Conservation (phyloP, 1,140 invertebrate genomes). For the Tetragnatha versicolor region DNA sequence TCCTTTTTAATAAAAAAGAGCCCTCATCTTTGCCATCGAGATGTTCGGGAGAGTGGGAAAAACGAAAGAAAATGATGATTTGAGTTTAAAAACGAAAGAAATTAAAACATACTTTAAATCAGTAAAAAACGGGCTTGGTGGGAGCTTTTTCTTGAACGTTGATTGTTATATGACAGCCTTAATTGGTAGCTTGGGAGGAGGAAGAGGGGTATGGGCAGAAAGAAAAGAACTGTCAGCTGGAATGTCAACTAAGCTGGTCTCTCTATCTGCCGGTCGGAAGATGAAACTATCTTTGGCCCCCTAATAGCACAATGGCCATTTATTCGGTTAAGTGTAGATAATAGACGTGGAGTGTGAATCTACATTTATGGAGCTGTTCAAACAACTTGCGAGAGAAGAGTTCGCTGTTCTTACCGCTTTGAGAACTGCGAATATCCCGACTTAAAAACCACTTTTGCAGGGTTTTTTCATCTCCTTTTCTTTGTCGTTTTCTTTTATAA, state of each 20-base stretch:
- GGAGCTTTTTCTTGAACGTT: constrained; percentile 43
- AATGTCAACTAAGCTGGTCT: constrained; percentile 50
- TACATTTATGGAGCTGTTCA: constrained; percentile 47
- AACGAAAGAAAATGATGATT: constrained; percentile 33
- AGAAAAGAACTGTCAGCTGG: constrained; percentile 43
- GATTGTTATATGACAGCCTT: constrained; percentile 54
- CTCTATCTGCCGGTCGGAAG: constrained; percentile 21
- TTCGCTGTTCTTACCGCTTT: no score
- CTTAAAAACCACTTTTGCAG: constrained; percentile 16
- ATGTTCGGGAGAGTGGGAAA: constrained; percentile 18
- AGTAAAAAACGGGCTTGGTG: constrained; percentile 2
- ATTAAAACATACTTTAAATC: constrained; percentile 56
- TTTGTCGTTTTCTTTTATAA: no score
- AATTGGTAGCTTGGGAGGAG: constrained; percentile 50
- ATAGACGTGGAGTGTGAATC: constrained; percentile 48
- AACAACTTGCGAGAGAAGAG: constrained; percentile 22
- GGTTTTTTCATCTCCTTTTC: no score
- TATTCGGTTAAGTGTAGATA: constrained; percentile 52
- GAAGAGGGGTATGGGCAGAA: background rate
- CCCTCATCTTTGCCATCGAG: constrained; percentile 20
- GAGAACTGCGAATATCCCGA: no score
- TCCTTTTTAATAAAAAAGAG: background rate
- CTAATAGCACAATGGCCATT: constrained; percentile 39
- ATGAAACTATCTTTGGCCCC: constrained; percentile 45
- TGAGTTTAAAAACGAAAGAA: constrained; percentile 44